phyloP scores from a whole-genome alignment of 23 tunicate species.

The Ciona savignyi region DNA sequence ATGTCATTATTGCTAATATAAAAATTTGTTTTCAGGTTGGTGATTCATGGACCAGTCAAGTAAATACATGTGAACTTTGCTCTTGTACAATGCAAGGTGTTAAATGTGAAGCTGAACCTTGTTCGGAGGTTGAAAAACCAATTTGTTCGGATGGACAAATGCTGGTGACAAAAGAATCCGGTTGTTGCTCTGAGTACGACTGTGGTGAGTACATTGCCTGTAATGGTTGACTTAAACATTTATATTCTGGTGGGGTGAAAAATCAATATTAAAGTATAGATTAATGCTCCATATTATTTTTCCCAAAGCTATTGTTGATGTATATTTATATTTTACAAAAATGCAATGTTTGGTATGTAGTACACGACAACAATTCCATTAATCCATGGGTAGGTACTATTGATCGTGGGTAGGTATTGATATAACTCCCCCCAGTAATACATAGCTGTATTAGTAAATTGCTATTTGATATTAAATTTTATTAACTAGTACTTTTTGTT shows the following conservation, averaged over 20 bases:
- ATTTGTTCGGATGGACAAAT: slow-evolving; percentile 48
- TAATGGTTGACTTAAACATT: neutral
- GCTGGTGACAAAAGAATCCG: slow-evolving; percentile 34
- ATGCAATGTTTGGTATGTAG: neutral
- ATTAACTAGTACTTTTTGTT: neutral
- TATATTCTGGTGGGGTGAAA: too few species aligned
- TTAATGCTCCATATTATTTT: too few species aligned
- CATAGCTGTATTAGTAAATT: too few species aligned
- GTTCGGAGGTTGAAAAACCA: slow-evolving; percentile 40
- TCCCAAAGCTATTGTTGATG: too few species aligned
- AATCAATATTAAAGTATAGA: too few species aligned
- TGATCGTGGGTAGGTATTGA: too few species aligned
- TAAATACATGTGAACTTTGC: slow-evolving; percentile 44
- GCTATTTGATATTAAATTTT: too few species aligned
- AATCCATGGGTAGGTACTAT: too few species aligned
- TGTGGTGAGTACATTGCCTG: slow-evolving; percentile 53
- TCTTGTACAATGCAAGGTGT: slow-evolving; percentile 60
- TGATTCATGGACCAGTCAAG: slow-evolving; percentile 33
- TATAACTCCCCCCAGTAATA: too few species aligned
- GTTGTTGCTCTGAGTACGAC: slow-evolving; percentile 74
- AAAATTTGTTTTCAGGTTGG: slow-evolving; percentile 9
- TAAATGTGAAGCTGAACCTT: slow-evolving; percentile 32
- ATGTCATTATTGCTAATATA: too few species aligned
- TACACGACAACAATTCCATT: too few species aligned
- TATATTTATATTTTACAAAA: neutral